A percentile compares a stretch with the other conserved stretches of the same genome.
phyloP scores from a whole-genome alignment of 1,140 invertebrate genomes.

The Ditylenchus dipsaci region DNA sequence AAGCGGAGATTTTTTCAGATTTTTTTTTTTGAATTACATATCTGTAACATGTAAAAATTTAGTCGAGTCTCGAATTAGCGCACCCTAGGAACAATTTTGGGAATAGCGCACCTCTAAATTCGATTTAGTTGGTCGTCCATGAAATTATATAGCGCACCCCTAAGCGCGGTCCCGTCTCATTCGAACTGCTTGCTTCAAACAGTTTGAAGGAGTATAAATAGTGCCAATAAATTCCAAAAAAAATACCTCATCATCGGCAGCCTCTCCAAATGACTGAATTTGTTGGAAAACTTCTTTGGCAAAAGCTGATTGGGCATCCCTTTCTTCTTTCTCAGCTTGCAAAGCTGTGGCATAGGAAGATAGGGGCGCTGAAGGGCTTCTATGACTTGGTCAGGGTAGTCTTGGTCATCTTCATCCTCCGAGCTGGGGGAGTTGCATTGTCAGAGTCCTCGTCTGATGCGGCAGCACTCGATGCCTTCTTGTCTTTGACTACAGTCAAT shows the following conservation, averaged over 20 bases:
- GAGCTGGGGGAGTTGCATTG: conserved; percentile 23
- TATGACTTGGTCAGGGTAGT: conserved; percentile 55
- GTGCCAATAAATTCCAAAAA: too few relatives aligned
- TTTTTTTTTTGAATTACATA: too few relatives aligned
- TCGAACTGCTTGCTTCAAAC: too few relatives aligned
- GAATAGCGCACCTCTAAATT: too few relatives aligned
- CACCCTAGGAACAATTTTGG: too few relatives aligned
- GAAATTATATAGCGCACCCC: too few relatives aligned
- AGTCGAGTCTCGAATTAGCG: too few relatives aligned
- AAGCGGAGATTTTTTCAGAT: too few relatives aligned
- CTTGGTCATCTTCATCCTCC: conserved; percentile 49
- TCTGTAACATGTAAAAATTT: too few relatives aligned
- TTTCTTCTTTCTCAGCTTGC: conserved; percentile 35
- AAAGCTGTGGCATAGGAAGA: conserved; percentile 17
- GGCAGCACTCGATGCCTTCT: conserved; percentile 2
- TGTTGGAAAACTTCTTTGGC: conserved; percentile 53
- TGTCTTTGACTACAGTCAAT: not conserved
- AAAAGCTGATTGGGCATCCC: conserved; percentile 32
- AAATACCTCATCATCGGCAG: conserved; percentile 54
- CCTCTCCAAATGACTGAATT: conserved; percentile 57
- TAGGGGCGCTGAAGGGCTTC: conserved; percentile 45
- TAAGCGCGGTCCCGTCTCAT: too few relatives aligned
- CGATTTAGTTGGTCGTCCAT: too few relatives aligned
- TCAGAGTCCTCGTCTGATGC: conserved; percentile 37
- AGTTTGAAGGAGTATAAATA: too few relatives aligned